Percentiles rank a stretch among this genome's conserved stretches.
Evolutionary conservation across 2,113 vertebrate species (phyloP).

Genomic region (Tupaia chinensis): DNA sequence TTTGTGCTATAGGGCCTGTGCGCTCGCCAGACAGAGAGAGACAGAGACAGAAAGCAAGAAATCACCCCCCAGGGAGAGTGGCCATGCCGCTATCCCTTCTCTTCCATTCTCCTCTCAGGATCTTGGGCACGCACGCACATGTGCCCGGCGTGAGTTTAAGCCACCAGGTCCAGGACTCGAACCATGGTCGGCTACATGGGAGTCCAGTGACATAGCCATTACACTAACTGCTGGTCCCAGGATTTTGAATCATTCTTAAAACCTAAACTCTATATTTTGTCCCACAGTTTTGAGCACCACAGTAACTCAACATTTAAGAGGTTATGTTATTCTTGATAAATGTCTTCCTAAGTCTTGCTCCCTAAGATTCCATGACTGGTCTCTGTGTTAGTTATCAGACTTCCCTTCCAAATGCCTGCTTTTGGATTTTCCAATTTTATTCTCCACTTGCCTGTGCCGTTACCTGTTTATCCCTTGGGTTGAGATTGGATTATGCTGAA

Average conservation of each 20-base stretch:
- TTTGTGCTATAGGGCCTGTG: too few relatives aligned
- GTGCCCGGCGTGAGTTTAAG: too few relatives aligned
- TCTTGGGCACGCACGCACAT: too few relatives aligned
- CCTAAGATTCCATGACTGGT: neutral
- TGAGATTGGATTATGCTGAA: neutral
- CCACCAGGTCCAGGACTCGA: too few relatives aligned
- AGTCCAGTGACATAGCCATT: too few relatives aligned
- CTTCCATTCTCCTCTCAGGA: too few relatives aligned
- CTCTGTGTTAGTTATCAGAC: neutral
- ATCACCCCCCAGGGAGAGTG: too few relatives aligned
- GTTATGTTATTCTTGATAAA: neutral
- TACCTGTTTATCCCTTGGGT: neutral
- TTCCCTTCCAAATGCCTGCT: neutral
- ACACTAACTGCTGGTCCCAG: too few relatives aligned
- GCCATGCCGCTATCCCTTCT: too few relatives aligned
- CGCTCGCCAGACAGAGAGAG: too few relatives aligned
- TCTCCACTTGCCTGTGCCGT: neutral
- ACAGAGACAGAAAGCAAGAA: too few relatives aligned
- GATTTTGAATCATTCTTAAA: constrained; percentile 13
- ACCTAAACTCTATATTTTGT: neutral
- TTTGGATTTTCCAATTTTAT: neutral
- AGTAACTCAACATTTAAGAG: neutral
- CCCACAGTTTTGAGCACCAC: neutral
- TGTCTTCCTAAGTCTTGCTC: neutral
- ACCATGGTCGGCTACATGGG: too few relatives aligned